Evolutionary conservation across 2,888 invertebrate species (phyloP).

Genomic region (Acanthosepion esculentum): DNA sequence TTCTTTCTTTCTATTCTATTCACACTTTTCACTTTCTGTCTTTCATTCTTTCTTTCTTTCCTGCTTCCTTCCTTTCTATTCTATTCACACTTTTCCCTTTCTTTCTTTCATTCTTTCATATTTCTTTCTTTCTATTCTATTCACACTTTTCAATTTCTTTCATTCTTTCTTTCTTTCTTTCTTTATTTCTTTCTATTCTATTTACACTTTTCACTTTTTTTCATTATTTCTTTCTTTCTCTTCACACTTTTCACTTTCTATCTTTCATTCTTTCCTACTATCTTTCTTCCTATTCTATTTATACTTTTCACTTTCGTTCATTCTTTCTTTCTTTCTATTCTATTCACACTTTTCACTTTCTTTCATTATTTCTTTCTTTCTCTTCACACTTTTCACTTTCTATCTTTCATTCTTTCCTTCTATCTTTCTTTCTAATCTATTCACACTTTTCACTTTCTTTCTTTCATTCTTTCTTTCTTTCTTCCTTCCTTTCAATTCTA

Average conservation of each 20-base stretch:
- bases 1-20: too few species aligned
- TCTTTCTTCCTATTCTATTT: too few species aligned
- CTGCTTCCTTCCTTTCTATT: not conserved
- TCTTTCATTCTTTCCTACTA: too few species aligned
- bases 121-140: not conserved
- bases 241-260: not conserved
- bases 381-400: not conserved
- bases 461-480: not conserved
- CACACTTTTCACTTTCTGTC: not conserved
- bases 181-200: not conserved
- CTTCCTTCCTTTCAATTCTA: too few species aligned
- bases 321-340: not conserved
- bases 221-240: not conserved
- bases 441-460: too few species aligned
- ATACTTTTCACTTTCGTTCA: not conserved
- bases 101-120: too few species aligned
- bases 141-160: too few species aligned
- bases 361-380: too few species aligned
- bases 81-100: not conserved
- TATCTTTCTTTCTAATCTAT: too few species aligned
- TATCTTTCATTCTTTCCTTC: too few species aligned
- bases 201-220: too few species aligned
- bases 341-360: not conserved
- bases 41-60: not conserved
- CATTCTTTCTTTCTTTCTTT: rapidly evolving